These are phyloP conservation scores for Malurus alboscapulatus DNA, from an alignment of 2,113 vertebrate genomes.

Conservation along the genomic window DNA sequence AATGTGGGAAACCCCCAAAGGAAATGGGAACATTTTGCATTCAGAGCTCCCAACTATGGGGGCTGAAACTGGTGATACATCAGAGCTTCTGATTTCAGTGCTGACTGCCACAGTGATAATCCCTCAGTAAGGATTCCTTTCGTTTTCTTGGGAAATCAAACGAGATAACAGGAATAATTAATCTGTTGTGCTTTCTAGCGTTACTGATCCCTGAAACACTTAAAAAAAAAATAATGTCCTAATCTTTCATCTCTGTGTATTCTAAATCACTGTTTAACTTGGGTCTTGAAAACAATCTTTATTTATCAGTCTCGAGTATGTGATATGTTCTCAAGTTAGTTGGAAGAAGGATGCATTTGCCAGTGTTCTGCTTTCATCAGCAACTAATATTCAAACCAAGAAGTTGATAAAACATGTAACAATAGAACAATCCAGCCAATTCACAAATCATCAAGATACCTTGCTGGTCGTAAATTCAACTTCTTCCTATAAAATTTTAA, in stretches of 20 bases:
- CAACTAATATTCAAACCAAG: background rate
- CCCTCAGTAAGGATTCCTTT: background rate
- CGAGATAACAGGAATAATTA: conserved; percentile 33
- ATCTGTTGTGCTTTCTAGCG: background rate
- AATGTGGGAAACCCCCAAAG: background rate
- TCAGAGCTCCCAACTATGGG: background rate
- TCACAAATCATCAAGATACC: background rate
- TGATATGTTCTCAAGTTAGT: background rate
- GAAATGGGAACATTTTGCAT: background rate
- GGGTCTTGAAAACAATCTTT: background rate
- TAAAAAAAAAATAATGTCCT: background rate
- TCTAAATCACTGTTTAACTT: background rate
- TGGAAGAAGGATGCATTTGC: background rate
- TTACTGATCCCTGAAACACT: background rate
- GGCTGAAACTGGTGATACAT: background rate
- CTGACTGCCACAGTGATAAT: background rate
- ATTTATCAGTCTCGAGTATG: background rate
- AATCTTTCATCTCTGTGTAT: background rate
- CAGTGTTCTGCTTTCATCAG: background rate
- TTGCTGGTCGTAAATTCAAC: background rate
- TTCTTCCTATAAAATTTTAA: background rate
- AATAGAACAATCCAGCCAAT: background rate
- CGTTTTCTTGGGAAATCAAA: conserved; percentile 8
- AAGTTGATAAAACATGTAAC: background rate
- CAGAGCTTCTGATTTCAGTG: background rate